Evolutionary conservation across 2,888 invertebrate species (phyloP).

Genomic region (Lithodes maja): DNA sequence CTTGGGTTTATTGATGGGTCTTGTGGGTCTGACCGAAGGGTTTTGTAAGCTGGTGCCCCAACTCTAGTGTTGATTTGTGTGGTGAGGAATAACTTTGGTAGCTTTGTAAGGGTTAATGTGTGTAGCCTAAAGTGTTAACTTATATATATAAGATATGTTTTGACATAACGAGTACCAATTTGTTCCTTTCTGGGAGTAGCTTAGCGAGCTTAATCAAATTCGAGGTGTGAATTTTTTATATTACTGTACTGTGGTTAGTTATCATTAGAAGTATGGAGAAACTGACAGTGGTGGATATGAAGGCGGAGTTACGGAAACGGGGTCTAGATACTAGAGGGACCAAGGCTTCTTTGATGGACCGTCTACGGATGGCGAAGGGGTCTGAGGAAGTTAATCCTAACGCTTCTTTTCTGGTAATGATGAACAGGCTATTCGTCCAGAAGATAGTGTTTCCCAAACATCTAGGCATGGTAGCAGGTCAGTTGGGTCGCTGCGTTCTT

Average conservation of each 20-base stretch:
- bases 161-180: neutral
- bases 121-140: neutral
- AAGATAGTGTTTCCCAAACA: slow-evolving; percentile 1
- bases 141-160: neutral
- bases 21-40: too few species aligned
- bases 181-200: neutral
- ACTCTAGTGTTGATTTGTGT: neutral
- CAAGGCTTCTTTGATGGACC: neutral
- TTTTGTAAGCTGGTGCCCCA: neutral
- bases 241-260: neutral
- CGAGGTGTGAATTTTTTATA: neutral
- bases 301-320: neutral
- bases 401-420: neutral
- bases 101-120: neutral
- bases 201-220: neutral
- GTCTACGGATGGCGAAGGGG: neutral
- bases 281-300: neutral
- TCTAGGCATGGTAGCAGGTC: neutral
- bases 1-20: too few species aligned
- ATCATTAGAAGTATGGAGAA: neutral
- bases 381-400: neutral
- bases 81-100: neutral
- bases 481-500: neutral
- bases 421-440: neutral
- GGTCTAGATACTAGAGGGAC: neutral